phyloP scores from a whole-genome alignment of 2,113 vertebrate species.

The Gavialis gangeticus region DNA sequence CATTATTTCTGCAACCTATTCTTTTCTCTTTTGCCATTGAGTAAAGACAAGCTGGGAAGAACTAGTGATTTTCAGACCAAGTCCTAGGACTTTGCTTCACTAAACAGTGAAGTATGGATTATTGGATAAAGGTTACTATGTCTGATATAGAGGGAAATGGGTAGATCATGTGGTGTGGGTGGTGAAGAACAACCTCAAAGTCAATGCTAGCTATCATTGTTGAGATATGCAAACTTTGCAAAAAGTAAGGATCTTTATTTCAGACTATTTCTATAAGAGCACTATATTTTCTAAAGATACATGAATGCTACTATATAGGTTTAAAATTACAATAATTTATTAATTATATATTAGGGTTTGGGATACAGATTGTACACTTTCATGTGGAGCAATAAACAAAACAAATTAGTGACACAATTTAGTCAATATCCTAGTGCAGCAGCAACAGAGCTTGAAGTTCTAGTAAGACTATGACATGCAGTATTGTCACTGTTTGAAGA shows the following conservation, averaged over 20 bases:
- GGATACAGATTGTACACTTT: not conserved
- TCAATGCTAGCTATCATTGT: too few relatives aligned
- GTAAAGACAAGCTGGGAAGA: too few relatives aligned
- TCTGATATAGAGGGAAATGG: too few relatives aligned
- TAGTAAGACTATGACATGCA: not conserved
- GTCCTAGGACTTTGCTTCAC: too few relatives aligned
- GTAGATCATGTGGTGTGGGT: too few relatives aligned
- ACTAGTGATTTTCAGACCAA: too few relatives aligned
- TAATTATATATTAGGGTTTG: not conserved
- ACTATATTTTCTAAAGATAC: not conserved
- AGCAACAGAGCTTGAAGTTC: not conserved
- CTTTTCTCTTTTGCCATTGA: too few relatives aligned
- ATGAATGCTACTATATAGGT: not conserved
- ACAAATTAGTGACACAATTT: not conserved
- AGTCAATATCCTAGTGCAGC: not conserved
- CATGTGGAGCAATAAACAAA: not conserved
- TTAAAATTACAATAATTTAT: not conserved
- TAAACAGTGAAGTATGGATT: too few relatives aligned
- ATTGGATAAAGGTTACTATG: too few relatives aligned
- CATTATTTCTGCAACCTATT: too few relatives aligned
- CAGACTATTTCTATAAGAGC: not conserved
- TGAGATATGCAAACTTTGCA: not conserved
- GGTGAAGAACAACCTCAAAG: too few relatives aligned
- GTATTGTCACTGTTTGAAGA: not conserved
- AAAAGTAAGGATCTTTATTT: not conserved